Evolutionary conservation across 2,113 vertebrate genomes (phyloP).

Genomic region (Stegostoma tigrinum): DNA sequence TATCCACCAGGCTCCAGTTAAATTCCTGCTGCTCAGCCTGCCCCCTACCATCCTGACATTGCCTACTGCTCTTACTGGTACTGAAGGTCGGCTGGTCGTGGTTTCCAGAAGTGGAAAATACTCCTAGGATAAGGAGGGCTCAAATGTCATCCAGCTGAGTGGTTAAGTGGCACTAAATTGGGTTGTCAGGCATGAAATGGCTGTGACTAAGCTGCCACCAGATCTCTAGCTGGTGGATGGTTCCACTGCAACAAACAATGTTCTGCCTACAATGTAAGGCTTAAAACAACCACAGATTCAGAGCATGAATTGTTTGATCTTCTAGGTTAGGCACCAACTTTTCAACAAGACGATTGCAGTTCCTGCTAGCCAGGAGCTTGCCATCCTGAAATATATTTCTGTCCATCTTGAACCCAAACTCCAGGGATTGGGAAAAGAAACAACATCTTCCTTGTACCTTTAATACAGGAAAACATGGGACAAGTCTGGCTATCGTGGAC

Average conservation of each 20-base stretch:
- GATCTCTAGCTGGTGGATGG: no score
- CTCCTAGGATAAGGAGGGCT: no score
- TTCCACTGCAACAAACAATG: no score
- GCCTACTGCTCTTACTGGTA: background rate
- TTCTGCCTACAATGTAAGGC: background rate
- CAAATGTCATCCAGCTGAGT: no score
- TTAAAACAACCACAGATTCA: background rate
- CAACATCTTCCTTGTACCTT: background rate
- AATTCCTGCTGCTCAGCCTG: background rate
- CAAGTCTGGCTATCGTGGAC: background rate
- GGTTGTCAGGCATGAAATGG: no score
- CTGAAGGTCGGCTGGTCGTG: no score
- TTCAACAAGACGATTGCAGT: background rate
- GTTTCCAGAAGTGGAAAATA: no score
- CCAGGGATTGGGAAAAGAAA: background rate
- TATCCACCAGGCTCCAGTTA: background rate
- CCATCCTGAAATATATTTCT: background rate
- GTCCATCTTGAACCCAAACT: background rate
- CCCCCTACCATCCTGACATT: background rate
- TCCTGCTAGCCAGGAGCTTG: background rate
- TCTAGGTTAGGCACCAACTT: background rate
- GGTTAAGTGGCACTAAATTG: no score
- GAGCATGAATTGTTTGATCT: background rate
- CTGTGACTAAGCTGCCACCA: no score
- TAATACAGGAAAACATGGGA: background rate